A percentile compares a stretch with the other conserved stretches of the same genome.
Evolutionary conservation across 2,888 invertebrate genomes (phyloP).

Genomic region (Liopterus haemorrhoidalis): DNA sequence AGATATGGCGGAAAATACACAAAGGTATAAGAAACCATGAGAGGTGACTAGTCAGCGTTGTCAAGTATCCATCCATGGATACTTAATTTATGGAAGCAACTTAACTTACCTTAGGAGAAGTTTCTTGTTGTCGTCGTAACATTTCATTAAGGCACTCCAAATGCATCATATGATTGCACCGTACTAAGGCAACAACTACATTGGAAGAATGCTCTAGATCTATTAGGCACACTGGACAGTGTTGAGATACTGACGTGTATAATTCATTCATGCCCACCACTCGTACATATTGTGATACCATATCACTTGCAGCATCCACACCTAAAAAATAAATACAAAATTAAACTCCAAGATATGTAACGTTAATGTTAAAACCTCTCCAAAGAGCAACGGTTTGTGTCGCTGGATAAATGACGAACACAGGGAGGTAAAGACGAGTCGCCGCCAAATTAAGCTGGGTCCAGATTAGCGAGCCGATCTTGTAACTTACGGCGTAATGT

Average conservation of each 20-base stretch:
- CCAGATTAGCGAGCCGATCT: too few relatives aligned
- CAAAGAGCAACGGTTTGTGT: too few relatives aligned
- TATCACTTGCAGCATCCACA: conserved; percentile 53
- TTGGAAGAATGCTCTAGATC: conserved; percentile 52
- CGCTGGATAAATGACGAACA: too few relatives aligned
- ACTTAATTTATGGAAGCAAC: too few relatives aligned
- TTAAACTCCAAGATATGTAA: neutral
- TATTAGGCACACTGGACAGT: conserved; percentile 65
- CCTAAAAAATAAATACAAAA: conserved; percentile 41
- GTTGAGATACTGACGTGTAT: conserved; percentile 57
- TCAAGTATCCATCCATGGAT: neutral
- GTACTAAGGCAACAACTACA: conserved; percentile 58
- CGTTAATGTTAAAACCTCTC: too few relatives aligned
- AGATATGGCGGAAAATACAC: too few relatives aligned
- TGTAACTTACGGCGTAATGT: too few relatives aligned
- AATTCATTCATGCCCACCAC: conserved; percentile 58
- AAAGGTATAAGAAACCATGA: too few relatives aligned
- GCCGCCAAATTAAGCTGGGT: too few relatives aligned
- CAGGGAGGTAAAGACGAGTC: too few relatives aligned
- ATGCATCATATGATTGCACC: conserved; percentile 76
- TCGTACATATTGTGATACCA: conserved; percentile 64
- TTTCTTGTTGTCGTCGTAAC: conserved; percentile 58
- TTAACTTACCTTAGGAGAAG: conserved; percentile 35
- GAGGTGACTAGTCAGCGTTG: too few relatives aligned
- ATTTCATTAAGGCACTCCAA: conserved; percentile 72